Evolutionary conservation across 2,888 invertebrate genomes (phyloP).

Genomic region (Halocaridina rubra): DNA sequence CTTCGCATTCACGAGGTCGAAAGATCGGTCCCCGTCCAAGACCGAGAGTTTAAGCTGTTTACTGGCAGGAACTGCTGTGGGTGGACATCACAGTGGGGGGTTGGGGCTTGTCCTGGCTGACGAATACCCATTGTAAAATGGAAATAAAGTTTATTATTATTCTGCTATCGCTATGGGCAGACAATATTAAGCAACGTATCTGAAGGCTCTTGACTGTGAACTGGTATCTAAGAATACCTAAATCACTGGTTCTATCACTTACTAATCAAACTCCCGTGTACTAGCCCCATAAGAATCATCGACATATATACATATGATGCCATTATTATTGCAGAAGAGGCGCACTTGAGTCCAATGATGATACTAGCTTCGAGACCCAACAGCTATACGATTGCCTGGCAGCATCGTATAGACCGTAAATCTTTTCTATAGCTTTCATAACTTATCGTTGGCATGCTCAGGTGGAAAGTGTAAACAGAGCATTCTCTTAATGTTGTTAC

Average conservation of each 20-base stretch:
- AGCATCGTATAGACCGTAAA: not conserved
- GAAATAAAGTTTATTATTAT: too few species aligned
- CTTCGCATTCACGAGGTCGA: too few species aligned
- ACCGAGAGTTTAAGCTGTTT: too few species aligned
- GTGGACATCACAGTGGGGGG: too few species aligned
- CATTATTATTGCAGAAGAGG: not conserved
- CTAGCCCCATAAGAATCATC: not conserved
- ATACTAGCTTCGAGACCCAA: not conserved
- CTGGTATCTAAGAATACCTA: not conserved
- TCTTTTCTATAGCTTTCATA: not conserved
- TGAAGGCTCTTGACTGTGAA: not conserved
- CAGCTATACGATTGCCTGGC: not conserved
- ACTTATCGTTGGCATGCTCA: not conserved
- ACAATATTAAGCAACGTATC: not conserved
- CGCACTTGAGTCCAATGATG: not conserved
- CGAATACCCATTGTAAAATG: too few species aligned
- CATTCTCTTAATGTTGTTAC: not conserved
- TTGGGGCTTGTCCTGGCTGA: too few species aligned
- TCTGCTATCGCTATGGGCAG: not conserved
- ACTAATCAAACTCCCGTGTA: not conserved
- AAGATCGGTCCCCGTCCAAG: too few species aligned
- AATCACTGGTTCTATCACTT: not conserved
- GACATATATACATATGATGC: not conserved
- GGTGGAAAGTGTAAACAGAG: not conserved
- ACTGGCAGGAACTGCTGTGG: too few species aligned